Conservation (phyloP, 2,113 vertebrate genomes). For the Callionymus lyra region DNA sequence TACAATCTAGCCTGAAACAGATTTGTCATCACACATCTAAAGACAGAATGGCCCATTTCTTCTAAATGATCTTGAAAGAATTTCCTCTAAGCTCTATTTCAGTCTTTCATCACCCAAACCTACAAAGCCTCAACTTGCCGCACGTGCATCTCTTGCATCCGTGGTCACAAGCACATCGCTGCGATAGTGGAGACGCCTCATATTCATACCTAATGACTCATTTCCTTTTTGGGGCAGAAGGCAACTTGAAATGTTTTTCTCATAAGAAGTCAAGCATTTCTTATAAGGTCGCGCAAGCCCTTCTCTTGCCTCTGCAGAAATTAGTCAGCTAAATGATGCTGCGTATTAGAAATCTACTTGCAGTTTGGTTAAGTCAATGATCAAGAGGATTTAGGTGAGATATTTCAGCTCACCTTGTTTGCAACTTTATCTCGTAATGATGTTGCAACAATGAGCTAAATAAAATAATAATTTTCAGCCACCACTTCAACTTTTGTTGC, state of each 20-base stretch:
- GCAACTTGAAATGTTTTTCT: conserved; percentile 17
- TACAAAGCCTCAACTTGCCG: conserved; percentile 2
- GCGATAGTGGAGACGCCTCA: conserved; percentile 2
- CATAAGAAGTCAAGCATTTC: conserved; percentile 23
- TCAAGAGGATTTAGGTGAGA: too few relatives aligned
- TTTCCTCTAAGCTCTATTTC: conserved; percentile 24
- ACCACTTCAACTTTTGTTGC: too few relatives aligned
- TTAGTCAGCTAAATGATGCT: not conserved
- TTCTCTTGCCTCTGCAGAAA: conserved; percentile 1
- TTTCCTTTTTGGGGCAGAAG: conserved; percentile 19
- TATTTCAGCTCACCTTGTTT: too few relatives aligned
- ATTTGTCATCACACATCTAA: too few relatives aligned
- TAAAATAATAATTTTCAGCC: too few relatives aligned
- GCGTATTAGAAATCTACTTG: too few relatives aligned
- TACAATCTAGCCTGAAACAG: too few relatives aligned
- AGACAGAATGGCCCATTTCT: conserved; percentile 33
- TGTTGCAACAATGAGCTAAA: too few relatives aligned
- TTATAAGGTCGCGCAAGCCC: conserved; percentile 16
- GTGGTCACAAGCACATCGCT: conserved; percentile 15
- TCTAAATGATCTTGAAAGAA: conserved; percentile 26
- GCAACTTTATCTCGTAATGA: too few relatives aligned
- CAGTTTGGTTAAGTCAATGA: too few relatives aligned
- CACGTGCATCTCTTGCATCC: conserved; percentile 26
- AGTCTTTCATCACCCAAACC: conserved; percentile 12
- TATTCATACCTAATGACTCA: conserved; percentile 25